Percentiles rank a stretch among this genome's conserved stretches.
Evolutionary conservation across 2,113 vertebrate genomes (phyloP).

Genomic region (Spizaetus ornatus): DNA sequence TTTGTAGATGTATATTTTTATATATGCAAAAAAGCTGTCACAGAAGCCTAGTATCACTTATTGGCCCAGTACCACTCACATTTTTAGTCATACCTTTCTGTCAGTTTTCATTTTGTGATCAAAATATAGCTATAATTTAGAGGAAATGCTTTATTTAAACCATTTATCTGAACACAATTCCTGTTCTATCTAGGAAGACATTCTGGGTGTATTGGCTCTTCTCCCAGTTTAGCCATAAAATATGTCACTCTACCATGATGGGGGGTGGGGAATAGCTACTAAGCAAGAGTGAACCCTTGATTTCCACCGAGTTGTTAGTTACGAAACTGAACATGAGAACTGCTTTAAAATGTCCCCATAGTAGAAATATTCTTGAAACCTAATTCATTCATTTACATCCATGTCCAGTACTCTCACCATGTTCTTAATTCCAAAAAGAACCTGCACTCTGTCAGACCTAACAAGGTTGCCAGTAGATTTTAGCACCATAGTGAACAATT

Average conservation of each 20-base stretch:
- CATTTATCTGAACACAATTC: constrained; percentile 3
- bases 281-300: not conserved
- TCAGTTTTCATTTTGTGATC: constrained; percentile 14
- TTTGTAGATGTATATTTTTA: not conserved
- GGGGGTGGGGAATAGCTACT: not conserved
- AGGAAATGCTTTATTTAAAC: not conserved
- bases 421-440: not conserved
- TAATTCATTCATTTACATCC: not conserved
- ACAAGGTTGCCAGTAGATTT: constrained; percentile 12
- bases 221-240: constrained; percentile 28
- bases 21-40: not conserved
- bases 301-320: not conserved
- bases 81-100: not conserved
- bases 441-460: constrained; percentile 3
- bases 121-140: constrained; percentile 2
- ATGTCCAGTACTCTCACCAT: not conserved
- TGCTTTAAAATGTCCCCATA: not conserved
- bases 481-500: not conserved
- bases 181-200: not conserved
- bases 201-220: not conserved
- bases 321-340: not conserved
- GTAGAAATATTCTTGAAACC: not conserved
- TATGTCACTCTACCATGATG: not conserved
- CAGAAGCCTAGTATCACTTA: not conserved
- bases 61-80: not conserved